Evolutionary conservation across 2,888 invertebrate species (phyloP).

Genomic region (Euplexia lucipara): DNA sequence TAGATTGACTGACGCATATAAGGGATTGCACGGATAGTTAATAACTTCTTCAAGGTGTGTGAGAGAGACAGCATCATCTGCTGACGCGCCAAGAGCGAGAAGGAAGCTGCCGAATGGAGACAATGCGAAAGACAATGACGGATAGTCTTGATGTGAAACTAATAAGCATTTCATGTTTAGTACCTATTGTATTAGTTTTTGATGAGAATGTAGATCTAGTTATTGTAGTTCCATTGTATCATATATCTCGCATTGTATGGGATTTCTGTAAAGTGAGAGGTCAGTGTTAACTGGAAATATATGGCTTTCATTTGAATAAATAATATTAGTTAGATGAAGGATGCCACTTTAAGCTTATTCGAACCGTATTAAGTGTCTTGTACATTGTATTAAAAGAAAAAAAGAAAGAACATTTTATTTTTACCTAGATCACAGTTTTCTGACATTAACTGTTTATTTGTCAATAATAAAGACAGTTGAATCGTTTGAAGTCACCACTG

Average conservation of each 20-base stretch:
- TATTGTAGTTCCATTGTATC: not conserved
- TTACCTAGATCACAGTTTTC: too few relatives aligned
- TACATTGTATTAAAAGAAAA: too few relatives aligned
- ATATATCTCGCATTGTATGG: not conserved
- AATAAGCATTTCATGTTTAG: slow-evolving; percentile 11
- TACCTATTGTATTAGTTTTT: slow-evolving; percentile 4
- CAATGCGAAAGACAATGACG: slow-evolving; percentile 21
- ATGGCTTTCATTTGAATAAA: too few relatives aligned
- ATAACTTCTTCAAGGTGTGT: slow-evolving; percentile 13
- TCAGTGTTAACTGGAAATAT: too few relatives aligned
- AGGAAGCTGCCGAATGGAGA: not conserved
- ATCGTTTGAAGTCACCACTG: too few relatives aligned
- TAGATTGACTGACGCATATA: slow-evolving; percentile 10
- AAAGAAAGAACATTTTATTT: too few relatives aligned
- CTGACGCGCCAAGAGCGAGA: not conserved
- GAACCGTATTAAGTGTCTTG: too few relatives aligned
- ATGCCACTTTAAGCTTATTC: too few relatives aligned
- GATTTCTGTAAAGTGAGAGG: too few relatives aligned
- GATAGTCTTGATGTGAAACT: slow-evolving; percentile 7
- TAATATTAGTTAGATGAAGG: too few relatives aligned
- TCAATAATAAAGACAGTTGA: too few relatives aligned
- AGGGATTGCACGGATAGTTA: slow-evolving; percentile 1
- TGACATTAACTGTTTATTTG: too few relatives aligned
- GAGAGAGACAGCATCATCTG: not conserved
- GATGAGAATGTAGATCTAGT: not conserved